Evolutionary conservation across 2,888 invertebrate species (phyloP), one percentile per base, ranked within the genome.

Genomic region (Netelia virgata): DNA sequence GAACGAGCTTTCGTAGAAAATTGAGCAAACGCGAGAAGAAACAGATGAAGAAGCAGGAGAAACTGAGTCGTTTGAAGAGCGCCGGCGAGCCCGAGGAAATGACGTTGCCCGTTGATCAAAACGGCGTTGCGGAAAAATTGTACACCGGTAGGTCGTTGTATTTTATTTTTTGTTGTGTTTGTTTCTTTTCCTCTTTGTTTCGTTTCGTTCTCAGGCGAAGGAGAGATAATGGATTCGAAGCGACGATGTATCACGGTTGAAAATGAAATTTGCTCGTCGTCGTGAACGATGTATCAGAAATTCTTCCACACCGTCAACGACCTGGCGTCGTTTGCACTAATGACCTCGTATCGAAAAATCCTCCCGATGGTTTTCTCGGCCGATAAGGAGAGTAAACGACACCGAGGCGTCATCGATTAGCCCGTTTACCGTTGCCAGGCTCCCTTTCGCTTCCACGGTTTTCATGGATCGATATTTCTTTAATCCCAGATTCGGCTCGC

Each of bases 11-110:
- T 92, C 97, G 98, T 92, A 95, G 99, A 92, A 98, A 98, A 95
- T 95, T 99, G 89, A 99, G 99, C 70, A 99, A 99, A 94, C 96
- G 99, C 69, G 99, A 99, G 94, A 99, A 99, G 94, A 99, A 99
- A 93, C 99, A 99, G 93, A 95, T 98, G 93, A 99, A 99, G 94
- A 99, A 99, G 94, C 97, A 98, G 93, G 98, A 98, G 91, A 98
- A 98, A 94, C 93, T 97, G 86, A 97, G 97, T 64, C 95, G 97
- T 92, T 94, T 97, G 89, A 97, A 97, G 94, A 96, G 96, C 68
- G 94, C 94, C 84, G 95, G 95, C 66, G 96, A 96, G 90, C 92
- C 92, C 79, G 93, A 93, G 50, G 93, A 93, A 50, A 92, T 92
- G n/a, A 94, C 94, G 0, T 94, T 94, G 78, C 95, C 96, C 82